Evolutionary conservation across 1,140 invertebrate genomes (phyloP).

Genomic region (Bombus pyrosoma): DNA sequence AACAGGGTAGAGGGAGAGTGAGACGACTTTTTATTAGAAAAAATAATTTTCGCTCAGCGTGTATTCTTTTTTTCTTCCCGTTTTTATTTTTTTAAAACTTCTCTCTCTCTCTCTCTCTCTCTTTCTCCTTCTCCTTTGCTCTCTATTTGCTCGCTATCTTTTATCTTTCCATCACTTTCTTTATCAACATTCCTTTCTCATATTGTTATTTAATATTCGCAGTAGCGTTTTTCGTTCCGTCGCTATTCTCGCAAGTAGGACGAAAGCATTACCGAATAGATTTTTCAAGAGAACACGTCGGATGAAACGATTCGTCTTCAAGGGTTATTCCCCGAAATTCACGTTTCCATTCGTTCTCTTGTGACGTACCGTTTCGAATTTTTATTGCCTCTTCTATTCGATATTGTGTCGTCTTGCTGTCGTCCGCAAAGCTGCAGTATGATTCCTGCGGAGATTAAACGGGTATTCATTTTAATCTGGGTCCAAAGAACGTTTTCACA

Average conservation of each 20-base stretch:
- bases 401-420: neutral
- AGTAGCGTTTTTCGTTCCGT: constrained; percentile 7
- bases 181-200: neutral
- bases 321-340: neutral
- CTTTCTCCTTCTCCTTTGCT: constrained; percentile 5
- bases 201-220: neutral
- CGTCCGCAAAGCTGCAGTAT: neutral
- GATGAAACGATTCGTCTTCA: neutral
- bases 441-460: neutral
- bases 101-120: constrained; percentile 22
- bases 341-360: neutral
- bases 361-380: neutral
- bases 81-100: constrained; percentile 22
- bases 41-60: constrained; percentile 74
- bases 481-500: neutral
- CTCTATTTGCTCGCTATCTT: constrained; percentile 7
- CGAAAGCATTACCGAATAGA: neutral
- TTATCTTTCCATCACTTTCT: neutral
- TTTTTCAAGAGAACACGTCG: neutral
- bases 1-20: constrained; percentile 73
- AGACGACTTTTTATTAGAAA: constrained; percentile 78
- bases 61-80: neutral
- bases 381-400: neutral
- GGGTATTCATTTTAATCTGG: neutral
- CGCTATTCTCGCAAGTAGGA: neutral